Conservation (phyloP, 2,113 vertebrate species). For the human region DNA sequence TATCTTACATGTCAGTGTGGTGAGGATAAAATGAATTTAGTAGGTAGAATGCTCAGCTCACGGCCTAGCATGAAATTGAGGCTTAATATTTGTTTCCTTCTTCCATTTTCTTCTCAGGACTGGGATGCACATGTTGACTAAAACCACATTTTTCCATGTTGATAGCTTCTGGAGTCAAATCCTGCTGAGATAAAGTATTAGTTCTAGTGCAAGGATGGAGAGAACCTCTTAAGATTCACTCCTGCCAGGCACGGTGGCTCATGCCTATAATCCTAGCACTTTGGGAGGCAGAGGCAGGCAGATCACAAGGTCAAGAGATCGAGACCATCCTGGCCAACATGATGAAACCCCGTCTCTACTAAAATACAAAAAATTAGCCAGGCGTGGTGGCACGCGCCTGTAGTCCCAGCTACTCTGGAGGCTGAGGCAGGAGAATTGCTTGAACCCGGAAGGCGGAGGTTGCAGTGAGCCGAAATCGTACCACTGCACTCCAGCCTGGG, state of each 20-base stretch:
- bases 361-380: too few relatives aligned
- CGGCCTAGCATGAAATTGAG: not conserved
- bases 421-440: too few relatives aligned
- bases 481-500: too few relatives aligned
- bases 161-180: not conserved
- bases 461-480: too few relatives aligned
- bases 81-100: not conserved
- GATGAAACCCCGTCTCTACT: too few relatives aligned
- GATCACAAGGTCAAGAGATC: too few relatives aligned
- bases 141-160: not conserved
- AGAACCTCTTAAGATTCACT: not conserved
- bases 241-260: not conserved
- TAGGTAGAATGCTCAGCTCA: not conserved
- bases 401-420: too few relatives aligned
- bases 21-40: not conserved
- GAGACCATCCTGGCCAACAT: too few relatives aligned
- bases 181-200: not conserved
- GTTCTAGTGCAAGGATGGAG: not conserved
- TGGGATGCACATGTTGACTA: not conserved
- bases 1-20: not conserved
- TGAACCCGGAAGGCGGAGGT: too few relatives aligned
- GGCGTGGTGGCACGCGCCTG: rapidly evolving
- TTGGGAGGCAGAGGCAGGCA: too few relatives aligned
- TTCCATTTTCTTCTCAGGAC: not conserved
- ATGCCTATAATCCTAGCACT: too few relatives aligned